These are phyloP conservation scores for Lamproptera curius DNA, from an alignment of 2,888 invertebrate genomes.

Conservation along the genomic window DNA sequence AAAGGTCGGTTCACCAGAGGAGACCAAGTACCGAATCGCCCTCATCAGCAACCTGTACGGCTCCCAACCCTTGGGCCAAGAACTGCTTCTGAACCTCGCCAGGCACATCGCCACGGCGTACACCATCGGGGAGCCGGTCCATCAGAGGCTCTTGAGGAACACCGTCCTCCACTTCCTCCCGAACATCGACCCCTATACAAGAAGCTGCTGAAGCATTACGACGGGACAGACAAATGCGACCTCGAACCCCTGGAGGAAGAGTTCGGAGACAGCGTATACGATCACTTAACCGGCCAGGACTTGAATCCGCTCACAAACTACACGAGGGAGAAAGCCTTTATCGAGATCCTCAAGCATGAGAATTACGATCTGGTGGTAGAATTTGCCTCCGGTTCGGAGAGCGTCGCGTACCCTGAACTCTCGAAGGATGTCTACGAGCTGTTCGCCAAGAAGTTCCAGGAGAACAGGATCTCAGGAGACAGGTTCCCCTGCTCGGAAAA, in stretches of 20 bases:
- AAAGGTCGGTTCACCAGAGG: conserved; percentile 88
- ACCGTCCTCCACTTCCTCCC: conserved; percentile 90
- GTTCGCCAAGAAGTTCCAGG: conserved; percentile 66
- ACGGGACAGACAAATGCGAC: conserved; percentile 53
- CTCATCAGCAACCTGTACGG: conserved; percentile 91
- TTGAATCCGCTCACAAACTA: conserved; percentile 60
- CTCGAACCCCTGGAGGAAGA: conserved; percentile 68
- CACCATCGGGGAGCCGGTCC: conserved; percentile 81
- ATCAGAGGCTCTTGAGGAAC: conserved; percentile 81
- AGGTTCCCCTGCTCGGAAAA: conserved; percentile 46
- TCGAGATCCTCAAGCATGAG: conserved; percentile 80
- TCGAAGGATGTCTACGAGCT: conserved; percentile 63
- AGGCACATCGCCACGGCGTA: conserved; percentile 88
- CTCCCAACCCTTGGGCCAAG: conserved; percentile 90
- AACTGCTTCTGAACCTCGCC: conserved; percentile 88
- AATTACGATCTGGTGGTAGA: conserved; percentile 85
- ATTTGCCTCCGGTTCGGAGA: conserved; percentile 85
- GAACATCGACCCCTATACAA: conserved; percentile 55
- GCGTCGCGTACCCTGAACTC: conserved; percentile 73
- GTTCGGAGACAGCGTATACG: conserved; percentile 82
- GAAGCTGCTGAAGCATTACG: conserved; percentile 48
- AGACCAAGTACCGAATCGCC: conserved; percentile 89
- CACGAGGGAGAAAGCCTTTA: conserved; percentile 79
- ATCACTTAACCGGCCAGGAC: conserved; percentile 56
- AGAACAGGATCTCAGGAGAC: conserved; percentile 52